Percentiles rank a stretch among this genome's conserved stretches.
Evolutionary conservation across 2,797 vertebrate species (phyloP).

Genomic region (Alcedo quadribrachys): DNA sequence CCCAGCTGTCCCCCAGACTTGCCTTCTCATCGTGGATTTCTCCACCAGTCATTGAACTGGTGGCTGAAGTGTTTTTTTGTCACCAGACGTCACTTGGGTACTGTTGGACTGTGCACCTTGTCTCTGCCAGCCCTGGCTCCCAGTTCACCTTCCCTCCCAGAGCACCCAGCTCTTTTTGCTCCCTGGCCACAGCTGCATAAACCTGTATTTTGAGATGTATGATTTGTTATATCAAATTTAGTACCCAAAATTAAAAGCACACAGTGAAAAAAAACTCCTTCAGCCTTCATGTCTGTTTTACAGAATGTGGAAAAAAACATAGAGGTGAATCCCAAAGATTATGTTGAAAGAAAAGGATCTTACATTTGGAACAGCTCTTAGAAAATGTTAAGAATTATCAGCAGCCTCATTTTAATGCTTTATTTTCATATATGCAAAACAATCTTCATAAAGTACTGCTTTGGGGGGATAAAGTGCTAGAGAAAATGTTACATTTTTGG

Average conservation of each 20-base stretch:
- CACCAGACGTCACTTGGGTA: not conserved
- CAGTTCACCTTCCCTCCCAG: not conserved
- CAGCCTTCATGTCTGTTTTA: not conserved
- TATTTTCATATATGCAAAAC: not conserved
- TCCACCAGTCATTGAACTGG: not conserved
- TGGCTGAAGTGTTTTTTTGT: not conserved
- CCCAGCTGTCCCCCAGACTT: not conserved
- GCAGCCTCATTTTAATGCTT: not conserved
- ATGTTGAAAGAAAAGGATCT: not conserved
- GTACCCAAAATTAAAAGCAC: not conserved
- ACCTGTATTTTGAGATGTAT: not conserved
- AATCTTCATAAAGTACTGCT: not conserved
- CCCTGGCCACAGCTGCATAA: not conserved
- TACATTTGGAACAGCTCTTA: not conserved
- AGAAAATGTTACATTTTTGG: not conserved
- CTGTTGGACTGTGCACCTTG: not conserved
- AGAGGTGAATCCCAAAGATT: not conserved
- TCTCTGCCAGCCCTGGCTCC: not conserved
- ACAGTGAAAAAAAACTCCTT: not conserved
- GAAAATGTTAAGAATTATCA: not conserved
- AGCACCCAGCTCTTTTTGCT: not conserved
- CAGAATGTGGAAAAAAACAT: not conserved
- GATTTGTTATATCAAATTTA: not conserved
- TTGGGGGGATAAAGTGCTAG: not conserved
- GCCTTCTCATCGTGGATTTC: not conserved